Conservation (phyloP, 2,888 invertebrate genomes). For the Clivina fossor region DNA sequence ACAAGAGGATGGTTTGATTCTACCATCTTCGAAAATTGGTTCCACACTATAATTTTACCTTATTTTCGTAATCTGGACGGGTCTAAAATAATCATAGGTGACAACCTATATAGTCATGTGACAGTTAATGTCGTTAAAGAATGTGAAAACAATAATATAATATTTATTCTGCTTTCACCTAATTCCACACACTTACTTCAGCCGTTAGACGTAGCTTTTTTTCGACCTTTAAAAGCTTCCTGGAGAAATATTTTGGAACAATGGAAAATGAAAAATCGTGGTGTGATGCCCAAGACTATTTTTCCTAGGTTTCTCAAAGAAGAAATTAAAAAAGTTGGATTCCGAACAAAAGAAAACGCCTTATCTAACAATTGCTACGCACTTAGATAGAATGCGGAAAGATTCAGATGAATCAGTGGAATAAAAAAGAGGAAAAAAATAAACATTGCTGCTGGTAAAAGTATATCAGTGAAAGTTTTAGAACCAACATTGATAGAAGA, state of each 20-base stretch:
- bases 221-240: slow-evolving; percentile 38
- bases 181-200: slow-evolving; percentile 42
- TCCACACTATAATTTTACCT: slow-evolving; percentile 39
- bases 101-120: slow-evolving; percentile 44
- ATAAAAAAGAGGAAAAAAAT: neutral
- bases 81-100: slow-evolving; percentile 44
- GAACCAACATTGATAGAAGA: neutral
- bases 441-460: slow-evolving; percentile 14
- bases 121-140: slow-evolving; percentile 38
- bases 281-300: slow-evolving; percentile 24
- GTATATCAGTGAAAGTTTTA: neutral
- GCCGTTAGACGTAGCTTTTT: slow-evolving; percentile 42
- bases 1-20: slow-evolving; percentile 41
- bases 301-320: slow-evolving; percentile 32
- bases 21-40: slow-evolving; percentile 39
- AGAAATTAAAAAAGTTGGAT: slow-evolving; percentile 16
- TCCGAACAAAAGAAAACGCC: slow-evolving; percentile 14
- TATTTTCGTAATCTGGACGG: slow-evolving; percentile 39
- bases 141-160: slow-evolving; percentile 44
- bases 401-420: neutral
- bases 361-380: slow-evolving; percentile 2
- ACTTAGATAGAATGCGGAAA: neutral
- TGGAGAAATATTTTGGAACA: slow-evolving; percentile 37
- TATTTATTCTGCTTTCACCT: slow-evolving; percentile 42
- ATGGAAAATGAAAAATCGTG: slow-evolving; percentile 35